Conservation (phyloP, 2,888 invertebrate genomes). For the Hanleya hanleyi region DNA sequence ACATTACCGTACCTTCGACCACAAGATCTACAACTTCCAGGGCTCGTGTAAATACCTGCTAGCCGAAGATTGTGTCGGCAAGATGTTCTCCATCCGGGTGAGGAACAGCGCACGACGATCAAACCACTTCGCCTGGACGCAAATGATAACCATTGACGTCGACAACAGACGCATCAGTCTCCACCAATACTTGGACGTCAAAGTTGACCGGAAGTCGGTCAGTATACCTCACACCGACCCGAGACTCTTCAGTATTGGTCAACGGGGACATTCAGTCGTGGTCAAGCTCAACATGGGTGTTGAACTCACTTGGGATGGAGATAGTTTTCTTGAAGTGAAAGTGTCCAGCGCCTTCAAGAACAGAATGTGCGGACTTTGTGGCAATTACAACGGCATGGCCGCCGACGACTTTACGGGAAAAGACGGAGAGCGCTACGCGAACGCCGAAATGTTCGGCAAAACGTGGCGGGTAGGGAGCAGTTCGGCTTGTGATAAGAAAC, state of each 20-base stretch:
- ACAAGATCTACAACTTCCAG: conserved; percentile 90
- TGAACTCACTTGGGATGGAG: conserved; percentile 93
- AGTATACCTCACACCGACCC: conserved; percentile 80
- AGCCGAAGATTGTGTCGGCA: conserved; percentile 83
- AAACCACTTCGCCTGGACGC: conserved; percentile 91
- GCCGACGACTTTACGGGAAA: conserved; percentile 83
- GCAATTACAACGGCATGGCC: conserved; percentile 91
- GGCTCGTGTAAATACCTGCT: conserved; percentile 91
- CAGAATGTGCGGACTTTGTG: conserved; percentile 91
- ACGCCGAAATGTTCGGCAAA: conserved; percentile 83
- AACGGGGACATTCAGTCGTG: conserved; percentile 74
- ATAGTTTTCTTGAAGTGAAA: conserved; percentile 89
- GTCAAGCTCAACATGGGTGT: conserved; percentile 79
- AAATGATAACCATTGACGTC: conserved; percentile 81
- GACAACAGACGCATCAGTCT: conserved; percentile 76
- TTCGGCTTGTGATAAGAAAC: conserved; percentile 57
- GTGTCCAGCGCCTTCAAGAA: conserved; percentile 84
- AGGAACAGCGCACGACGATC: conserved; percentile 90
- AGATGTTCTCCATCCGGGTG: conserved; percentile 88
- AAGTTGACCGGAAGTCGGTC: conserved; percentile 85
- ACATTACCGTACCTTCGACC: conserved; percentile 96
- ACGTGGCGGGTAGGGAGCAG: conserved; percentile 93
- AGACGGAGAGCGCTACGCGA: conserved; percentile 77
- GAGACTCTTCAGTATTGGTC: conserved; percentile 75
- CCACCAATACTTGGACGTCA: conserved; percentile 88